A percentile compares a stretch with the other conserved stretches of the same genome.
These are phyloP conservation scores for Trogon melanurus DNA, from an alignment of 2,113 vertebrate species.

Conservation along the genomic window DNA sequence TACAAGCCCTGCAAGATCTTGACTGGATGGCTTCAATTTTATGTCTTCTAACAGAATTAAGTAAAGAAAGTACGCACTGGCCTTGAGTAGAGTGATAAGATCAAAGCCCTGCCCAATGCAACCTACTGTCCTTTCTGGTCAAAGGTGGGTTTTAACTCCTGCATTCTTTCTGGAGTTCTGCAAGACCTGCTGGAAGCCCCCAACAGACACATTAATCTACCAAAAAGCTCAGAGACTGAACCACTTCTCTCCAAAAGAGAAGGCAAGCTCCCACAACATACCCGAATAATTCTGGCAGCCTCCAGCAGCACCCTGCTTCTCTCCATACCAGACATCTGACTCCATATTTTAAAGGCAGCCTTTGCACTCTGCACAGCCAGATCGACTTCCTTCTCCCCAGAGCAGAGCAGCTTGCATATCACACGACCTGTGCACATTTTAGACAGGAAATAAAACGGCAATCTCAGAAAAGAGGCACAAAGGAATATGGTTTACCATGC, in stretches of 20 bases:
- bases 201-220: neutral
- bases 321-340: constrained; percentile 88
- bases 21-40: neutral
- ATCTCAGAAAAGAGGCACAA: neutral
- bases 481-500: rapidly evolving
- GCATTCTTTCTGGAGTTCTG: neutral
- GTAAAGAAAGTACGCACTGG: neutral
- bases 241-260: neutral
- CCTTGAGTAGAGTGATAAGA: neutral
- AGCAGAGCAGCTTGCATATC: constrained; percentile 85
- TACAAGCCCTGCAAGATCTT: neutral
- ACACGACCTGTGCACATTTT: constrained; percentile 79
- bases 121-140: neutral
- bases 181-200: neutral
- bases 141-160: neutral
- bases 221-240: neutral
- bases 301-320: constrained; percentile 87
- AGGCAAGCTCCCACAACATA: constrained; percentile 21
- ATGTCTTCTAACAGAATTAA: neutral
- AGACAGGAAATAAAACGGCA: neutral
- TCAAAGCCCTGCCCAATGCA: neutral
- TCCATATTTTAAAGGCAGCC: constrained; percentile 88
- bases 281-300: constrained; percentile 93
- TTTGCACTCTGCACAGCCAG: constrained; percentile 87
- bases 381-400: constrained; percentile 87